phyloP scores from a whole-genome alignment of 2,797 vertebrate species.

The Acipenser ruthenus region DNA sequence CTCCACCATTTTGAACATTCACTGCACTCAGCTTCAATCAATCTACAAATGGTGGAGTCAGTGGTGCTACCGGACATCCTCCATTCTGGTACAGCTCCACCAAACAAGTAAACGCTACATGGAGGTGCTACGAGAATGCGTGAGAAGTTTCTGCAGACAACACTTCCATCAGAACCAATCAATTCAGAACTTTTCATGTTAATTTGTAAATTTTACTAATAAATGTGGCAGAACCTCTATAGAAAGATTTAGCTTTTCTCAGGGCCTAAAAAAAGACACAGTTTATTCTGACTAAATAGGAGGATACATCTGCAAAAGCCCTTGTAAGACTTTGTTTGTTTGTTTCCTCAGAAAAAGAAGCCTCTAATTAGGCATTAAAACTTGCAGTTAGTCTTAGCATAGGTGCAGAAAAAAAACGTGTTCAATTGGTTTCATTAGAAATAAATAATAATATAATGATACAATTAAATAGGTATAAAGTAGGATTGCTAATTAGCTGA shows the following conservation, averaged over 20 bases:
- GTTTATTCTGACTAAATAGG: conserved; percentile 7
- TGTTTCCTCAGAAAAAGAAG: conserved; percentile 25
- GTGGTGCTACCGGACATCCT: too few species aligned
- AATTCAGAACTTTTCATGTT: too few species aligned
- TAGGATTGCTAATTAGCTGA: conserved; percentile 69
- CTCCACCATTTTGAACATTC: too few species aligned
- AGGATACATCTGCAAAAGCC: conserved; percentile 7
- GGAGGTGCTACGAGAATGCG: too few species aligned
- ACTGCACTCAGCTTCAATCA: too few species aligned
- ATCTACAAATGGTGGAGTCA: too few species aligned
- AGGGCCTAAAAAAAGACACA: neutral
- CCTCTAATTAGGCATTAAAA: conserved; percentile 59
- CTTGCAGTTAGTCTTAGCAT: conserved; percentile 65
- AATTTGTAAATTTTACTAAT: too few species aligned
- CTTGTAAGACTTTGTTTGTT: conserved; percentile 14
- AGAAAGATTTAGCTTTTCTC: neutral
- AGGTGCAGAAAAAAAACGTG: conserved; percentile 56
- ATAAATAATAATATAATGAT: conserved; percentile 74
- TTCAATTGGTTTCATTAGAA: conserved; percentile 79
- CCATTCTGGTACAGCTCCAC: too few species aligned
- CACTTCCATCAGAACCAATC: too few species aligned
- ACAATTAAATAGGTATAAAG: conserved; percentile 77
- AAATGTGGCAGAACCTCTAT: too few species aligned
- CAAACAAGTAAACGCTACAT: too few species aligned
- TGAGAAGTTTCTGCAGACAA: too few species aligned